Base-by-base conservation (phyloP, 2,797 vertebrate genomes). In the Chiropotes sagulatus region DNA sequence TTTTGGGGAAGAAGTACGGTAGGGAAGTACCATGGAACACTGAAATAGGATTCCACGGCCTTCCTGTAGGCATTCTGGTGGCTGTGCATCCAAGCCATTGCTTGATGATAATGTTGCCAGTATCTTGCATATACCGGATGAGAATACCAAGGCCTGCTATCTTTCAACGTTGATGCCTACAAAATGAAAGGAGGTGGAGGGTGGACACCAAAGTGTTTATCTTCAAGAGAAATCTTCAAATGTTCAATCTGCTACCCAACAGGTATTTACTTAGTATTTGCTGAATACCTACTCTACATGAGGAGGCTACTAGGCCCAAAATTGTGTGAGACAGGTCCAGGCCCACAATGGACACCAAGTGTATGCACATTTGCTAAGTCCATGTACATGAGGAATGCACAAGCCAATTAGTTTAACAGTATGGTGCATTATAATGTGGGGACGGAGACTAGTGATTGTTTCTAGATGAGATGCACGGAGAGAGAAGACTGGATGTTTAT, bases 101-200 rank as follows among this genome's bases (percentile, higher is more conserved):
- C 99, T 90, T 99, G 99, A 92, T 97, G 98, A 93, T 99, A 99
- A 98, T 99, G 99, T 75, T 98, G 99, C 99, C 99, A 99, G 98
- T 99, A 99, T 72, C 99, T 99, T 26, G 98, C 64, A 14, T 99
- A 99, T 2, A 99, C 98, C 0, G 98, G 98, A 79, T 99, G 99
- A 58, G 97, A 98, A 97, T 99, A 99, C 99, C 99, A 99, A 0
- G 99, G 98, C 94, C 98, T 96, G 0, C 96, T 0, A 0, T 97
- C 83, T 41, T 76, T 96, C 9, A 98, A 50, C 17, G 22, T 28
- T 15, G 98, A 97, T 41, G 92, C 98, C 99, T 99, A 98, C 79
- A 67, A 87, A 84, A 80, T 46, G 48, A 39, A 82, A 88, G 73
- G 1, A 12, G 44, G 75, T 72, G 44, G 11, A 88, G 26, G 26